Conservation (phyloP, 2,888 invertebrate genomes). For the Ectemnius cavifrons region DNA sequence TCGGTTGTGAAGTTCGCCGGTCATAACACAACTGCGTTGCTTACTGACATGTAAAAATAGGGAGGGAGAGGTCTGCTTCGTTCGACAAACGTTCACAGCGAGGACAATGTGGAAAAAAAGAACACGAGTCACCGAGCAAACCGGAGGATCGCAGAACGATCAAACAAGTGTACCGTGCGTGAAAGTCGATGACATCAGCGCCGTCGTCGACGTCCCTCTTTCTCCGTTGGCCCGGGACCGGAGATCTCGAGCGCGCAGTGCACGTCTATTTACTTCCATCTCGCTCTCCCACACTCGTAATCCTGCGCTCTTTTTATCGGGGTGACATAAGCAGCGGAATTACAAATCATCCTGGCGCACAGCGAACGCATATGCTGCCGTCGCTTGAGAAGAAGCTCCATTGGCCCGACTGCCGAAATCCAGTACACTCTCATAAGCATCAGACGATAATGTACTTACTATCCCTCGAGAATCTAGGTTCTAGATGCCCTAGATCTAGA, state of each 20-base stretch:
- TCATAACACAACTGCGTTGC: too few species aligned
- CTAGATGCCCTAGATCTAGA: too few species aligned
- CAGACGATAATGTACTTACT: too few species aligned
- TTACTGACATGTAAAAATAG: too few species aligned
- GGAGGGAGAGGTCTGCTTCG: too few species aligned
- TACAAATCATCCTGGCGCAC: background rate
- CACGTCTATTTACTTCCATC: background rate
- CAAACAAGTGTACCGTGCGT: conserved; percentile 27
- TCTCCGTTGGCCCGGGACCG: conserved; percentile 4
- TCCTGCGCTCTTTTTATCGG: conserved; percentile 22
- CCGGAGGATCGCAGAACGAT: conserved; percentile 1
- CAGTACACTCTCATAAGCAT: too few species aligned
- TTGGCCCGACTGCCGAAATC: too few species aligned
- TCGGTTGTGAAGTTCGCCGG: too few species aligned
- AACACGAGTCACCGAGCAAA: background rate
- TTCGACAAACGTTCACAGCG: too few species aligned
- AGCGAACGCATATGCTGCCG: too few species aligned
- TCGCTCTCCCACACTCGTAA: background rate
- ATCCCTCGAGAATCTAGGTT: too few species aligned
- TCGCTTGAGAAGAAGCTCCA: too few species aligned
- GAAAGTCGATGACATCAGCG: conserved; percentile 61
- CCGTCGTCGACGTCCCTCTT: conserved; percentile 29
- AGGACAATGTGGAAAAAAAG: background rate
- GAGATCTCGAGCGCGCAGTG: conserved; percentile 1
- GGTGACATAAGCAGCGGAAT: conserved; percentile 23